A percentile compares a stretch with the other conserved stretches of the same genome.
Conservation (phyloP, 1,140 invertebrate species). For the Ceratosolen solmsi region DNA sequence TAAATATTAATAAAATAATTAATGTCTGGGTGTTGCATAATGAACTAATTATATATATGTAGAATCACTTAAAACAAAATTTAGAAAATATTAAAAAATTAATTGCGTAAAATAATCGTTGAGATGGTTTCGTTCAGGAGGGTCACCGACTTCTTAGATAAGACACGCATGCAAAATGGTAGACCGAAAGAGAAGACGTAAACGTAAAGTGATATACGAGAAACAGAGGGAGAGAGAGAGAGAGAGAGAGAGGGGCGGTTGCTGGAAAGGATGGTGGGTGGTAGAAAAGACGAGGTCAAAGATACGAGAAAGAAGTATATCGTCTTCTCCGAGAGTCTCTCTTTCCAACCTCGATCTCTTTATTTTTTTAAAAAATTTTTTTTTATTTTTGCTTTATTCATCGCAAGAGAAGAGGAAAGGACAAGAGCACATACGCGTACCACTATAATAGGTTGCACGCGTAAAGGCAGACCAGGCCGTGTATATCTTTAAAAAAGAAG, state of each 20-base stretch:
- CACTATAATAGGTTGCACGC: slow-evolving; percentile 51
- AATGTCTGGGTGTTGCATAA: no score
- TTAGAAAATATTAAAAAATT: background rate
- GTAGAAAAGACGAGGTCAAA: background rate
- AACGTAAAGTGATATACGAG: slow-evolving; percentile 16
- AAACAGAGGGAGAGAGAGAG: slow-evolving; percentile 47
- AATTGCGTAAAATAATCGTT: background rate
- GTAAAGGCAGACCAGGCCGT: background rate
- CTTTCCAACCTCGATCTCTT: slow-evolving; percentile 43
- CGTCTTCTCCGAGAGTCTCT: slow-evolving; percentile 5
- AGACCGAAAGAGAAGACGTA: slow-evolving; percentile 44
- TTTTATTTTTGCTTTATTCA: background rate
- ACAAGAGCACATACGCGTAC: slow-evolving; percentile 30
- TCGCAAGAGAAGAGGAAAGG: slow-evolving; percentile 8
- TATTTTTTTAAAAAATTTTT: background rate
- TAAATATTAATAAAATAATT: no score
- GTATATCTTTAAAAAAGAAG: slow-evolving; percentile 22
- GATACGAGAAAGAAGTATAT: no score
- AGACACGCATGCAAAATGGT: slow-evolving; percentile 39
- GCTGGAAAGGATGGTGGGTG: slow-evolving; percentile 51
- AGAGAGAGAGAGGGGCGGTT: slow-evolving; percentile 48
- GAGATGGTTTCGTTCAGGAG: slow-evolving; percentile 33
- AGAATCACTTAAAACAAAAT: no score
- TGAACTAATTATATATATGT: no score
- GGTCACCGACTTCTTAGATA: slow-evolving; percentile 58